Conservation (phyloP, 2,113 vertebrate genomes). For the Eleginops maclovinus region DNA sequence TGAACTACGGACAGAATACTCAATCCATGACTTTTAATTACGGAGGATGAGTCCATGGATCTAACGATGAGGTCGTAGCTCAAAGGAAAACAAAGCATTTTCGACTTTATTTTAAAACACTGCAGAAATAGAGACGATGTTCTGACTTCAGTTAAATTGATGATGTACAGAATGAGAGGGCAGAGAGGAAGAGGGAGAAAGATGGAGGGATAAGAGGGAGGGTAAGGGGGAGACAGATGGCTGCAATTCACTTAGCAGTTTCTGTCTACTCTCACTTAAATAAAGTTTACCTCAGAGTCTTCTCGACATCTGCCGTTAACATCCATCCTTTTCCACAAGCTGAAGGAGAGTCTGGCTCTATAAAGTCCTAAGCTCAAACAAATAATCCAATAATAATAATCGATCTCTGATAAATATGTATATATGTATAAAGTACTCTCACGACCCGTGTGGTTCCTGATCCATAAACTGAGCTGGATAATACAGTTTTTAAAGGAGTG, state of each 20-base stretch:
- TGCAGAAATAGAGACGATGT: conserved; percentile 22
- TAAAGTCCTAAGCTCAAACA: too few relatives aligned
- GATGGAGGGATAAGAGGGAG: conserved; percentile 5
- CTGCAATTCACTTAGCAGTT: conserved; percentile 59
- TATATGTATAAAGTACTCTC: too few relatives aligned
- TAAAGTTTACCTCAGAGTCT: conserved; percentile 37
- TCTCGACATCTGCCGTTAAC: conserved; percentile 36
- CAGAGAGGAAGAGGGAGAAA: conserved; percentile 11
- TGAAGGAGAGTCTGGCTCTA: not conserved
- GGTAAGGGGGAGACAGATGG: conserved; percentile 59
- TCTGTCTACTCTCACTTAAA: conserved; percentile 59
- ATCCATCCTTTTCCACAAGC: conserved; percentile 5
- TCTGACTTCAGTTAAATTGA: conserved; percentile 54
- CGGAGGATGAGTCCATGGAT: too few relatives aligned
- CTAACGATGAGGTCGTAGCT: too few relatives aligned
- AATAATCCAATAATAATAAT: too few relatives aligned
- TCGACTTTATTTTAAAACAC: not conserved
- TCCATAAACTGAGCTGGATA: not conserved
- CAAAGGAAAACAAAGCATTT: too few relatives aligned
- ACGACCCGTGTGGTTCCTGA: not conserved
- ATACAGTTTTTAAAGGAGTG: too few relatives aligned
- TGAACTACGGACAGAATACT: too few relatives aligned
- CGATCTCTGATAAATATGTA: too few relatives aligned
- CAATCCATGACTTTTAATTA: too few relatives aligned
- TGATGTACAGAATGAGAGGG: conserved; percentile 39